Evolutionary conservation across 1,140 invertebrate genomes (phyloP), one percentile per base, ranked within the genome.

Genomic region (Atta texana): DNA sequence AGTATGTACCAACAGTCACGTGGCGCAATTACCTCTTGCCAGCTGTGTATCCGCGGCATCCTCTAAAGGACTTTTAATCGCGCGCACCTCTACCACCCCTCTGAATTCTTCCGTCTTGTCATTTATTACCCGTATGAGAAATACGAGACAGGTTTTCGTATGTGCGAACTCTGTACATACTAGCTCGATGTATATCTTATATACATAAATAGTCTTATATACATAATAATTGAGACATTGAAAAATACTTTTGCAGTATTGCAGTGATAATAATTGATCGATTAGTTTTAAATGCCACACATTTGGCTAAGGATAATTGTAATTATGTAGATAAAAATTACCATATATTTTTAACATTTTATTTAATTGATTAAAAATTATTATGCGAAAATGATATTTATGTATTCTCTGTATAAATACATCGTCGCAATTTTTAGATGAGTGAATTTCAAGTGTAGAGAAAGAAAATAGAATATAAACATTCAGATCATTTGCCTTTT

Each of bases 61-160:
- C 92, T 93, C 92, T 87, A 88, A 92, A 91, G 89, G 91, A 91
- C 89, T 93, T 93, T 92, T 93, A 93, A 93, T 93, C 91, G 92
- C 89, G 44, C 85, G 44, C 85, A 69, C 72, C 88, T 76, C 57
- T 63, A 28, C 72, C 80, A 44, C 31, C 78, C 24, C 55, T 90
- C 81, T 88, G 63, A 39, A 81, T 88, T 80, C 84, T 86, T 90
- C 64, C 66, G 61, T 80, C 76, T 75, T 85, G 84, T 89, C 91
- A 86, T 93, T 93, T 93, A 93, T 93, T 92, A 91, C 88, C 89
- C 90, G 82, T 90, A 89, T 87, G 89, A 51, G 87, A 92, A 74
- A 89, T 81, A 87, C 84, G 75, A 68, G 57, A 78, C 55, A 84
- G 57, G 64, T n/a, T 76, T 44, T 64, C 31, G 77, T 34, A 28